Evolutionary conservation across 2,797 vertebrate genomes (phyloP).

Genomic region (Bradypodion ventrale): DNA sequence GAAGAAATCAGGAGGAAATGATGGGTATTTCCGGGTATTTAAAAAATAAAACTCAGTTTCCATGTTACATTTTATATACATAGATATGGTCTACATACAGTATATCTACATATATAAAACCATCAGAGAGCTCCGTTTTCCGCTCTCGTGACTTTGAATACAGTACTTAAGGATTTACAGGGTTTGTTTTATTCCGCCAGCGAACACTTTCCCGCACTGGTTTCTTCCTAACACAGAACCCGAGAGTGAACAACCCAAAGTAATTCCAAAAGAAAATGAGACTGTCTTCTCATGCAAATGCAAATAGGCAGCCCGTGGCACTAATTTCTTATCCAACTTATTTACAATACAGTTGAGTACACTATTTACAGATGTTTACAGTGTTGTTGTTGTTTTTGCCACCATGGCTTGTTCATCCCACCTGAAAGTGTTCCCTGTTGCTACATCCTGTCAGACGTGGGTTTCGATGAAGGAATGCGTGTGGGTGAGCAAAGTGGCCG

Average conservation of each 20-base stretch:
- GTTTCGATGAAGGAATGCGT: conserved; percentile 92
- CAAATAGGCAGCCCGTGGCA: conserved; percentile 88
- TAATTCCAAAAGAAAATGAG: conserved; percentile 73
- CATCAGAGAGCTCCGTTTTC: conserved; percentile 69
- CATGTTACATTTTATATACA: conserved; percentile 66
- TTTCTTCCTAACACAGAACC: conserved; percentile 76
- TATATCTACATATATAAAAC: conserved; percentile 74
- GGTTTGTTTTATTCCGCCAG: conserved; percentile 77
- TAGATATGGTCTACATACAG: conserved; percentile 52
- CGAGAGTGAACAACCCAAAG: conserved; percentile 54
- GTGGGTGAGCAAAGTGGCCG: conserved; percentile 84
- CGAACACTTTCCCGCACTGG: conserved; percentile 79
- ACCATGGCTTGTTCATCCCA: conserved; percentile 29
- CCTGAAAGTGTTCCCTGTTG: conserved; percentile 34
- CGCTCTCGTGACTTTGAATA: conserved; percentile 78
- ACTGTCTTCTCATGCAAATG: conserved; percentile 87
- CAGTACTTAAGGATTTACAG: conserved; percentile 81
- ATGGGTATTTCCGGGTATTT: conserved; percentile 57
- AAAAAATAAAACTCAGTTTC: conserved; percentile 59
- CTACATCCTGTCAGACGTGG: conserved; percentile 79
- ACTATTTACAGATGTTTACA: conserved; percentile 86
- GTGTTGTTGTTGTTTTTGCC: conserved; percentile 64
- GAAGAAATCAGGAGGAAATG: conserved; percentile 37
- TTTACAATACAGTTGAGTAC: conserved; percentile 82
- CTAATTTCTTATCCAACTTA: conserved; percentile 85